Conservation (phyloP, 2,888 invertebrate species). For the Mesorhabditis sp. region DNA sequence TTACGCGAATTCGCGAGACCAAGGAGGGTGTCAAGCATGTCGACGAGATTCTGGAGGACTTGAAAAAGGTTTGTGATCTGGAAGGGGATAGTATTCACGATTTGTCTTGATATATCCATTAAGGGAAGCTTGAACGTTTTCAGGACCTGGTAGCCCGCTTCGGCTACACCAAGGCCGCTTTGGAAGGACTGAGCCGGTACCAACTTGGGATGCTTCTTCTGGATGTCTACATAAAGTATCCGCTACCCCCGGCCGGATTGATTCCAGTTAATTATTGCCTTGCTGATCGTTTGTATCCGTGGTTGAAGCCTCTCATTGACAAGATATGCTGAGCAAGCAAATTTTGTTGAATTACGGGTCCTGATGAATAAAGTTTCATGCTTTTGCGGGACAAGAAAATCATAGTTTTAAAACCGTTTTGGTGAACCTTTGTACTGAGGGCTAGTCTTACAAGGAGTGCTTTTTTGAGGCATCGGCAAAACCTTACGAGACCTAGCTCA, state of each 20-base stretch:
- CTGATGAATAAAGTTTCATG: background rate
- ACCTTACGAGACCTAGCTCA: no score
- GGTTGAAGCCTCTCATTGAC: background rate
- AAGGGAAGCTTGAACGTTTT: background rate
- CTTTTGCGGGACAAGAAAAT: no score
- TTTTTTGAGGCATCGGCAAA: no score
- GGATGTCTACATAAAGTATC: background rate
- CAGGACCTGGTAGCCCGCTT: background rate
- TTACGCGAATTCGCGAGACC: background rate
- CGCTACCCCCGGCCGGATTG: background rate
- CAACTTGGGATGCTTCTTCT: constrained; percentile 1
- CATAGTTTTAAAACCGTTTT: no score
- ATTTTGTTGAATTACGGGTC: background rate
- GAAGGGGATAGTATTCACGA: background rate
- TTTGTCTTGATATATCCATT: background rate
- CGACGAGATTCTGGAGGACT: background rate
- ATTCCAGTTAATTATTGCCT: constrained; percentile 7
- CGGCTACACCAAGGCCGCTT: background rate
- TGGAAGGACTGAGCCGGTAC: background rate
- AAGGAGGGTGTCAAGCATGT: background rate
- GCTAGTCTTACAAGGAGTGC: no score
- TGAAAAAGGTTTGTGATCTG: background rate
- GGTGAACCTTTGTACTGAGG: no score
- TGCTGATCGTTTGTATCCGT: background rate
- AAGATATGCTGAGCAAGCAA: background rate